A percentile compares a stretch with the other conserved stretches of the same genome.
Conservation (phyloP, 35 echinoderm and acorn worm genomes). For the Anneissia japonica region DNA sequence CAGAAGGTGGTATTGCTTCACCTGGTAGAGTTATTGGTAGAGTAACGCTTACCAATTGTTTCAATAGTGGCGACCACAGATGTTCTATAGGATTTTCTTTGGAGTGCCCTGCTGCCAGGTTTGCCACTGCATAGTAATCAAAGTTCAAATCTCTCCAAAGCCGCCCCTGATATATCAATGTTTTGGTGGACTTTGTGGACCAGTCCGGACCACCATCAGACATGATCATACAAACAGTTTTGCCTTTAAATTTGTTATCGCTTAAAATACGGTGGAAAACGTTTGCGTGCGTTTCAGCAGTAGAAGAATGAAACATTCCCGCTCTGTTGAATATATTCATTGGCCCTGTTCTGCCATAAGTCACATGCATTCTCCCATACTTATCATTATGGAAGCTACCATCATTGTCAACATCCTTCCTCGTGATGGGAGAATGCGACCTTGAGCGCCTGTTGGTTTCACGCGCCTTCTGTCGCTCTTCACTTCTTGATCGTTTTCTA, state of each 20-base stretch:
- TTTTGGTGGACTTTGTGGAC: conserved; percentile 15
- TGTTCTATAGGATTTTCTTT: conserved; percentile 30
- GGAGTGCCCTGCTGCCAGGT: conserved; percentile 12
- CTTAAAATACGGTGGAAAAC: not conserved
- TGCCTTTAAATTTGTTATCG: not conserved
- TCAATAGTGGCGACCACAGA: conserved; percentile 5
- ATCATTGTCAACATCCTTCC: not conserved
- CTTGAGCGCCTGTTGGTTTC: not conserved
- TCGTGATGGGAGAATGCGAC: not conserved
- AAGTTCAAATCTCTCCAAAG: conserved; percentile 8
- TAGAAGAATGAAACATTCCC: not conserved
- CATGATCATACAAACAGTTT: not conserved
- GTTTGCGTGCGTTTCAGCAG: conserved; percentile 5
- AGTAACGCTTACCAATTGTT: conserved; percentile 3
- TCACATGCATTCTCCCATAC: conserved; percentile 1
- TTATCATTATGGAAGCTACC: not conserved
- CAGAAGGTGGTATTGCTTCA: conserved; percentile 3
- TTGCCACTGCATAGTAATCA: not conserved
- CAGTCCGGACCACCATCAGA: conserved; percentile 37
- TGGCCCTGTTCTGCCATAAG: not conserved
- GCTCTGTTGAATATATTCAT: conserved; percentile 8
- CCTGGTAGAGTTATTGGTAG: not conserved
- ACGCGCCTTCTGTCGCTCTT: not conserved
- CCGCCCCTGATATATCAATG: conserved; percentile 13
- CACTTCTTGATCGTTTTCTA: not conserved